Conservation (phyloP, 92 coral and sea anemone genomes). For the Parazoanthus darwini region DNA sequence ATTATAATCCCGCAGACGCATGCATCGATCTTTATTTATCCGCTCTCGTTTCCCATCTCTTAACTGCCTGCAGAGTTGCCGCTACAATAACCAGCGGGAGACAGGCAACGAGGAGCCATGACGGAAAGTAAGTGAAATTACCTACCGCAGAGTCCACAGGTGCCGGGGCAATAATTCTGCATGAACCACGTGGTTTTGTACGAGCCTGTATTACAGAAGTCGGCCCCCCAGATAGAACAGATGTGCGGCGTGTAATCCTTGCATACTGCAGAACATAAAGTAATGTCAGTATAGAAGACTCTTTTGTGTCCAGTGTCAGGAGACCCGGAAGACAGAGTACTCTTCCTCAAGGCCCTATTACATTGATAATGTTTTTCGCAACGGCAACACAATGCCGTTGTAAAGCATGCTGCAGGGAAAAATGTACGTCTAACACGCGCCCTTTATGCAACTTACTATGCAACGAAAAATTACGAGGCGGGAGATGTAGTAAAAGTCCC, state of each 20-base stretch:
- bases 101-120: background rate
- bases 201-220: constrained; percentile 2
- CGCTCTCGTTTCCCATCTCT: background rate
- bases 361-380: too few relatives aligned
- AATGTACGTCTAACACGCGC: too few relatives aligned
- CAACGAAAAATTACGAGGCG: too few relatives aligned
- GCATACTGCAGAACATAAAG: background rate
- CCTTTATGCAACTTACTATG: too few relatives aligned
- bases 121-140: background rate
- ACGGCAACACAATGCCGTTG: too few relatives aligned
- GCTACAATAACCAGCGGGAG: background rate
- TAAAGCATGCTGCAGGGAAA: too few relatives aligned
- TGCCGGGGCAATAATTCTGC: background rate
- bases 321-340: background rate
- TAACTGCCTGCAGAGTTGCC: background rate
- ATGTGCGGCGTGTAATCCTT: constrained; percentile 9
- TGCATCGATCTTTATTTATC: too few relatives aligned
- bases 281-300: background rate
- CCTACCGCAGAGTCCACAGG: constrained; percentile 15
- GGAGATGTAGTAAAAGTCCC: too few relatives aligned
- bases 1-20: too few relatives aligned
- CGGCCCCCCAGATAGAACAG: background rate
- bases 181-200: constrained; percentile 5
- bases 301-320: background rate
- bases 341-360: too few relatives aligned